Conservation (phyloP, 2,797 vertebrate species). For the Thamnophis elegans region DNA sequence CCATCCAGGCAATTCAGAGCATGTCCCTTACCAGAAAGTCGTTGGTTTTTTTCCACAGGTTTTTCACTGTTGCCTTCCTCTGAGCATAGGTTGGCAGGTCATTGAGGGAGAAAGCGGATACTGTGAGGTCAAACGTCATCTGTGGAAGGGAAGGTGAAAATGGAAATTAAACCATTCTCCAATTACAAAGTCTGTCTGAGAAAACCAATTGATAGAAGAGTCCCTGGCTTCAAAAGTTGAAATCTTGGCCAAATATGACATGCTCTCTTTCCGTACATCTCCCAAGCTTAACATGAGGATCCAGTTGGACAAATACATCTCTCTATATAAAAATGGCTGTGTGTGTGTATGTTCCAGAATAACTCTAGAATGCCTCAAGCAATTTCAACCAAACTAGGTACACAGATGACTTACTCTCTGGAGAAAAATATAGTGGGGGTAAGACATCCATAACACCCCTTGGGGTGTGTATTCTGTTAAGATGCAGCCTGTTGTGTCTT, state of each 20-base stretch:
- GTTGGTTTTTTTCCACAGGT: slow-evolving; percentile 24
- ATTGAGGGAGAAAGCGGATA: slow-evolving; percentile 29
- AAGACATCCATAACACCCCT: too few relatives aligned
- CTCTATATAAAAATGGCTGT: too few relatives aligned
- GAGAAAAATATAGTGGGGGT: too few relatives aligned
- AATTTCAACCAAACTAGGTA: too few relatives aligned
- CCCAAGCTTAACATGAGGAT: background rate
- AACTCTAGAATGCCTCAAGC: too few relatives aligned
- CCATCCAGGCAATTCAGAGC: background rate
- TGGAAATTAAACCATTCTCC: background rate
- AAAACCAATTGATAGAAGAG: background rate
- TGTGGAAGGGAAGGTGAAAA: background rate
- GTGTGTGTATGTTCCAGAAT: too few relatives aligned
- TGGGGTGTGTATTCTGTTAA: too few relatives aligned
- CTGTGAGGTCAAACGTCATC: slow-evolving; percentile 25
- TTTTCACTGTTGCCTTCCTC: background rate
- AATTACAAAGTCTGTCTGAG: background rate
- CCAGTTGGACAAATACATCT: background rate
- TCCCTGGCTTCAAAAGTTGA: background rate
- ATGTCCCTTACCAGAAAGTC: slow-evolving; percentile 3
- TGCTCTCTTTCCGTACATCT: background rate
- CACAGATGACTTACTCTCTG: too few relatives aligned
- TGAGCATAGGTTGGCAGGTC: background rate
- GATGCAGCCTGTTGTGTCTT: too few relatives aligned
- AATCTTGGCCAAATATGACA: background rate